Evolutionary conservation across 2,113 vertebrate species (phyloP).

Genomic region (Tylochromis polylepis): DNA sequence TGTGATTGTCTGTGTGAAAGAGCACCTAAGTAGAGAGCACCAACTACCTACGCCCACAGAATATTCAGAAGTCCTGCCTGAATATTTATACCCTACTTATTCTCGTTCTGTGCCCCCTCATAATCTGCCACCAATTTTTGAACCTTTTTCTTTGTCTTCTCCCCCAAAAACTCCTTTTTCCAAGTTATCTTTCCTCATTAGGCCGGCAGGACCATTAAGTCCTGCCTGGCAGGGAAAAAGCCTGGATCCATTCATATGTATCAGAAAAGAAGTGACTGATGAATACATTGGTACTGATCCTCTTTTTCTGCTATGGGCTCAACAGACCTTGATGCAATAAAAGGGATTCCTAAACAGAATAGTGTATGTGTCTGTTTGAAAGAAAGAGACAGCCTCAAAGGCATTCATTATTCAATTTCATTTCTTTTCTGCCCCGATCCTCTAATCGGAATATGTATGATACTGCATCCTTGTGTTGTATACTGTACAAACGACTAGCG

Average conservation of each 20-base stretch:
- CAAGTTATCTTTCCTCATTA: conserved; percentile 34
- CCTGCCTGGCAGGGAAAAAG: conserved; percentile 11
- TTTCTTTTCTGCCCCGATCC: conserved; percentile 28
- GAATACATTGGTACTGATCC: conserved; percentile 50
- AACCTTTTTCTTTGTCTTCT: neutral
- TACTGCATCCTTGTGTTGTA: neutral
- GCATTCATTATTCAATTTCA: conserved; percentile 62
- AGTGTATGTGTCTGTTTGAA: conserved; percentile 36
- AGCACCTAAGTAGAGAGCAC: conserved; percentile 16
- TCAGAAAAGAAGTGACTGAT: conserved; percentile 39
- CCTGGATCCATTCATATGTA: conserved; percentile 33
- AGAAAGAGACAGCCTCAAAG: conserved; percentile 39
- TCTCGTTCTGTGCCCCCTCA: neutral
- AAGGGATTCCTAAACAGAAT: conserved; percentile 50
- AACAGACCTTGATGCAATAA: conserved; percentile 45
- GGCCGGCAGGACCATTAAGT: conserved; percentile 8
- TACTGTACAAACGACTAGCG: neutral
- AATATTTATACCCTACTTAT: conserved; percentile 40
- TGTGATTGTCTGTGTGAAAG: conserved; percentile 26
- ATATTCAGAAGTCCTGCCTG: conserved; percentile 30
- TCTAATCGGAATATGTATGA: conserved; percentile 62
- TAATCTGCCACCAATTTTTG: neutral
- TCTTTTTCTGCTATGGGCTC: conserved; percentile 19
- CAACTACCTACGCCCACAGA: conserved; percentile 20
- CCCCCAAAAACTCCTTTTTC: neutral